phyloP scores from a whole-genome alignment of 1,140 invertebrate genomes.

The Kradibia gibbosae region DNA sequence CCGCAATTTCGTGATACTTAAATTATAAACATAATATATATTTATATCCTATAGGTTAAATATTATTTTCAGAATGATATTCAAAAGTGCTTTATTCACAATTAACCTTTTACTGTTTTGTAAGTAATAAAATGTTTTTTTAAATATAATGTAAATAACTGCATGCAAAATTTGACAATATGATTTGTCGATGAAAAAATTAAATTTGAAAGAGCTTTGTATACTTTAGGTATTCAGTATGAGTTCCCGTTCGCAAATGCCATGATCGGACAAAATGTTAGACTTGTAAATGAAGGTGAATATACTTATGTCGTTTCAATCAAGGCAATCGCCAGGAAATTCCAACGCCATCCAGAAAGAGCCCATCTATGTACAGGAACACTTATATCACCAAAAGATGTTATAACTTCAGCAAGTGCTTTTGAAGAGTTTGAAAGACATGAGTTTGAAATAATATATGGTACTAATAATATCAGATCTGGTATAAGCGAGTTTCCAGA shows the following conservation, averaged over 20 bases:
- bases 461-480: neutral
- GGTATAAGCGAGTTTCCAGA: neutral
- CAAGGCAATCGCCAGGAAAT: too few relatives aligned
- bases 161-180: too few relatives aligned
- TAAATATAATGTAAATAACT: too few relatives aligned
- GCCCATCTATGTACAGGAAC: neutral
- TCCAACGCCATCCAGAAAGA: neutral
- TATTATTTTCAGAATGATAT: neutral
- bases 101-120: neutral
- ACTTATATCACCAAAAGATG: neutral
- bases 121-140: neutral
- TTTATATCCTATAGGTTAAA: neutral
- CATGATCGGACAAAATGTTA: neutral
- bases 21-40: too few relatives aligned
- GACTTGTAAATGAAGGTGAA: neutral
- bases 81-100: neutral
- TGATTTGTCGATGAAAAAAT: too few relatives aligned
- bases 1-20: too few relatives aligned
- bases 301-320: neutral
- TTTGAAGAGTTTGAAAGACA: neutral
- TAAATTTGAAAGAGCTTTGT: too few relatives aligned
- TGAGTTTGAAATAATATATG: neutral
- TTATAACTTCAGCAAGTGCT: neutral
- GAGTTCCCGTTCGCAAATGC: neutral
- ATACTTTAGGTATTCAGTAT: neutral